Evolutionary conservation across 2,797 vertebrate species (phyloP).

Genomic region (Coluber constrictor): DNA sequence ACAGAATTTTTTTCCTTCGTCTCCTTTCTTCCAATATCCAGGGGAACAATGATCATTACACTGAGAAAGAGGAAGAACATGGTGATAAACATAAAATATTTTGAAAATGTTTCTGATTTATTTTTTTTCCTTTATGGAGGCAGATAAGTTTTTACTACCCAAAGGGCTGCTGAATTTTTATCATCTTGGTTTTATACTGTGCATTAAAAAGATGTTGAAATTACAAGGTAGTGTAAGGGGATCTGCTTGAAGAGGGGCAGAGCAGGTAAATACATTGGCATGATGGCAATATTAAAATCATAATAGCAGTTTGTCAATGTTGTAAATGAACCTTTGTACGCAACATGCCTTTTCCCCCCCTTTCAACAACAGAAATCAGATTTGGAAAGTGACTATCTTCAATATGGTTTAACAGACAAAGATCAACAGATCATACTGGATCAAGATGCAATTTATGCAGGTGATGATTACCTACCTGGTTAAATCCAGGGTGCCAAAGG

Average conservation of each 20-base stretch:
- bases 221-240: neutral
- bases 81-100: neutral
- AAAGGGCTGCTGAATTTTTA: neutral
- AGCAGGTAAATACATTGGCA: neutral
- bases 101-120: neutral
- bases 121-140: neutral
- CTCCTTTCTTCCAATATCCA: neutral
- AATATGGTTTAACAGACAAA: neutral
- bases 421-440: neutral
- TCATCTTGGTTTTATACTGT: neutral
- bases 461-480: neutral
- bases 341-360: rapidly evolving
- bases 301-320: neutral
- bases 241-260: neutral
- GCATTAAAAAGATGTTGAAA: neutral
- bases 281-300: neutral
- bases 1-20: neutral
- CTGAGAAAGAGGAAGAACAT: neutral
- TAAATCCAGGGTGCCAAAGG: neutral
- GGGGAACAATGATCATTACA: neutral
- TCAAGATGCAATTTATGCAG: neutral
- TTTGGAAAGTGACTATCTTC: neutral
- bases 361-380: neutral
- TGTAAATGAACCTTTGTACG: neutral
- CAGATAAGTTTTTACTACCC: neutral